A percentile compares a stretch with the other conserved stretches of the same genome.
Conservation (phyloP, 2,797 vertebrate species). For the Premnoplex brunnescens region DNA sequence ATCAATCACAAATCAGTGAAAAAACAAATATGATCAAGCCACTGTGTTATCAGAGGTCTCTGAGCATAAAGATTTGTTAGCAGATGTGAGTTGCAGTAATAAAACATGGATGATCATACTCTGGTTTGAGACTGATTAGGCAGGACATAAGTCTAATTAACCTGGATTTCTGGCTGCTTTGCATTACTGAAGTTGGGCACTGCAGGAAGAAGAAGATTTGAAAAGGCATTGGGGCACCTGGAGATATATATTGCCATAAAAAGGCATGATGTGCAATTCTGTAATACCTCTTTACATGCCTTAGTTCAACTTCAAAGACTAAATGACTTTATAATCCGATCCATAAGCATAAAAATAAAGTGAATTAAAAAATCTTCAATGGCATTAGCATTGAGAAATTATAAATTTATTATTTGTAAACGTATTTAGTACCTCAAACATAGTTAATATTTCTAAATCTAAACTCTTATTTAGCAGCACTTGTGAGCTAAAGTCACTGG, state of each 20-base stretch:
- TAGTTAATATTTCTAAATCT: not conserved
- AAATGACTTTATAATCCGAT: not conserved
- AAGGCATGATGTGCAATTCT: not conserved
- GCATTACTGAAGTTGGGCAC: not conserved
- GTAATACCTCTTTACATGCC: not conserved
- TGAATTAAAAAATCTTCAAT: not conserved
- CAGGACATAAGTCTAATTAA: conserved; percentile 39
- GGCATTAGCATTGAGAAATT: not conserved
- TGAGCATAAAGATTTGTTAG: not conserved
- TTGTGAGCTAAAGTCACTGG: not conserved
- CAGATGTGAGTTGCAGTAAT: not conserved
- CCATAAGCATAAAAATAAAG: not conserved
- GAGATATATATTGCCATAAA: not conserved
- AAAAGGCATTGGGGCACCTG: not conserved
- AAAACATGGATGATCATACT: not conserved
- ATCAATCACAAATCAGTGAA: not conserved
- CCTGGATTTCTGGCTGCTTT: conserved; percentile 14
- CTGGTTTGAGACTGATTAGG: conserved; percentile 30
- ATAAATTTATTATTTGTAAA: not conserved
- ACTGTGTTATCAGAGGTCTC: not conserved
- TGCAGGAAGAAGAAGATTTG: not conserved
- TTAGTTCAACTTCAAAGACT: not conserved
- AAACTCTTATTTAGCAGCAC: not conserved
- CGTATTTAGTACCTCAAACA: not conserved
- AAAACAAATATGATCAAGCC: not conserved